These are phyloP conservation scores for Drosophila prostipennis DNA, from an alignment of 2,888 invertebrate species.

Conservation along the genomic window DNA sequence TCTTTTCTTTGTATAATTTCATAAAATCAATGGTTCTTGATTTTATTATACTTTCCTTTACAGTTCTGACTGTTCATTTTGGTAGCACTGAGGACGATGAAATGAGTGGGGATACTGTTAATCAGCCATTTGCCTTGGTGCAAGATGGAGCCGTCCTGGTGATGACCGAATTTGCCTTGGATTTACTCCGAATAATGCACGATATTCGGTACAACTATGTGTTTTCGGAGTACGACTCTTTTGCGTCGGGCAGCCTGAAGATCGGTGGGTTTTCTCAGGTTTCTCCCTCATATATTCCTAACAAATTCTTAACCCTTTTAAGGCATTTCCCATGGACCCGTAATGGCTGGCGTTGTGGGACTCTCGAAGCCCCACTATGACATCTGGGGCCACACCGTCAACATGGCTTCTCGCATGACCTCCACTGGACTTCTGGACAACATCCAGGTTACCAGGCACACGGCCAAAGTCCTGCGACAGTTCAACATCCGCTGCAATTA, in stretches of 20 bases:
- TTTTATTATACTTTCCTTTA: not conserved
- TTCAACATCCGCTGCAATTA: conserved; percentile 88
- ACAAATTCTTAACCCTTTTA: not conserved
- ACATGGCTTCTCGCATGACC: conserved; percentile 98
- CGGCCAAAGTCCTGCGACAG: conserved; percentile 88
- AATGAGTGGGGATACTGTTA: not conserved
- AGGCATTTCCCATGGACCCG: conserved; percentile 94
- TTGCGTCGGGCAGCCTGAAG: conserved; percentile 34
- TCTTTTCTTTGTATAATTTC: too few species aligned
- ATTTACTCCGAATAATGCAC: conserved; percentile 88
- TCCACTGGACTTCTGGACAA: conserved; percentile 91
- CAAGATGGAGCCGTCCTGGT: conserved; percentile 84
- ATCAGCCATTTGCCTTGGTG: not conserved
- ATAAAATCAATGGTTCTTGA: too few species aligned
- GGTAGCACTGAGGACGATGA: not conserved
- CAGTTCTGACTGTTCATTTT: not conserved
- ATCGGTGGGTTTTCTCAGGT: conserved; percentile 23
- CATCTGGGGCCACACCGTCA: conserved; percentile 98
- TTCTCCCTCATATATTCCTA: too few species aligned
- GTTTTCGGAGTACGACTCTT: conserved; percentile 14
- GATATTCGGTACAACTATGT: conserved; percentile 18
- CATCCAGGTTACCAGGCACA: conserved; percentile 91
- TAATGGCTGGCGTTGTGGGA: conserved; percentile 97
- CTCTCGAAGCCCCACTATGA: conserved; percentile 96
- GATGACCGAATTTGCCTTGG: conserved; percentile 89